Evolutionary conservation across 2,113 vertebrate genomes (phyloP), one percentile per base, ranked within the genome.

Genomic region (Nothoprocta perdicaria): DNA sequence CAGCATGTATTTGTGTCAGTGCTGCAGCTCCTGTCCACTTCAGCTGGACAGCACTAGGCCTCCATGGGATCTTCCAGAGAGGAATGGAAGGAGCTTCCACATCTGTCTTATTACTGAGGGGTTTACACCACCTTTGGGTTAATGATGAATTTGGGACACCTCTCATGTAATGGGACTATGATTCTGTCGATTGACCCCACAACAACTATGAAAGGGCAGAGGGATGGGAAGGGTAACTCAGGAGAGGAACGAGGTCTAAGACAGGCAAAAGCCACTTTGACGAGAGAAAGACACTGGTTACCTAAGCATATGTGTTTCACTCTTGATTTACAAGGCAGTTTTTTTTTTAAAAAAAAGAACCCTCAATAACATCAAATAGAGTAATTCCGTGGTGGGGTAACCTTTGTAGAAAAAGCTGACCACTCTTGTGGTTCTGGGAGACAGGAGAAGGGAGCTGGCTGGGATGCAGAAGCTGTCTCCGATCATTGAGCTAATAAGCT

Each of bases 1-100:
- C 69, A 81, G 43, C 40, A 46, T 10, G 4, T 35, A 62, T 15
- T 67, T 7, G 1, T 67, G 60, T 71, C 33, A 53, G 17, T 75
- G 87, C 72, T 93, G 35, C 43, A 40, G 27, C 76, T 74, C 81
- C 81, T 77, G 31, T 78, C 40, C 66, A 0, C 1, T 6, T 74
- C 73, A 68, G 29, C 66, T 65, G 43, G 77, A 22, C 65, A 79
- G 68, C 93, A 83, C 62, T 65, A 78, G 15, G 69, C 6, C 3
- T 8, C 31, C 0, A 0, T 46, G 31, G 11, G 48, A 48, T 82
- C 73, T 55, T 65, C 22, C 35, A 55, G 13, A 9, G 12, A 6
- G 43, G 84, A 84, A 55, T 66, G 45, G 24, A 43, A 87, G 45
- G 41, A 80, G 8, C 17, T 71, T 84, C 17, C 41, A 3, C 41